phyloP scores from a whole-genome alignment of 2,888 invertebrate species.

The Plagiodera versicolora region DNA sequence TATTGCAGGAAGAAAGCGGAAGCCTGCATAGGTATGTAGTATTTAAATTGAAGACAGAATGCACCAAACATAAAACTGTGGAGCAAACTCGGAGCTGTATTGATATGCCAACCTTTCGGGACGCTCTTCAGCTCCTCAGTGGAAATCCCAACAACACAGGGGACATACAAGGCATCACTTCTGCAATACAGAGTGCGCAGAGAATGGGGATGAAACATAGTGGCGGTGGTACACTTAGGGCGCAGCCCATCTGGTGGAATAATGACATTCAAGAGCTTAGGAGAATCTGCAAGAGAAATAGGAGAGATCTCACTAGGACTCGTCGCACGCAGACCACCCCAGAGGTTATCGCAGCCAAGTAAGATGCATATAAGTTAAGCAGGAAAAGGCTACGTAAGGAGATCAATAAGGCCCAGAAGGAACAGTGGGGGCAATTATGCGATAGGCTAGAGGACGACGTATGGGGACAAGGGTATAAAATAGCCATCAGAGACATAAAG shows the following conservation, averaged over 20 bases:
- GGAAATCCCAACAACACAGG: no score
- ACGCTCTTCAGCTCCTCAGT: no score
- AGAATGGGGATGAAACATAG: not conserved
- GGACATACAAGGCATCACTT: no score
- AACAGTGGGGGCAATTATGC: not conserved
- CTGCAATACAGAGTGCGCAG: not conserved
- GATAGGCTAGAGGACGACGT: not conserved
- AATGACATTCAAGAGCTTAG: not conserved
- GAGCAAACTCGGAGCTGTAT: no score
- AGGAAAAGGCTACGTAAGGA: no score
- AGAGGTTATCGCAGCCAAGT: no score
- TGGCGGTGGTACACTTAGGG: not conserved
- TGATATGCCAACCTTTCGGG: no score
- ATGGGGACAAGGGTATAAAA: slow-evolving; percentile 8
- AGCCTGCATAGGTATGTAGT: not conserved
- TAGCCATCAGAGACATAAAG: not conserved
- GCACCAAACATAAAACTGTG: no score
- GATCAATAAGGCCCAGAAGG: slow-evolving; percentile 2
- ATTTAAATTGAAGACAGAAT: not conserved
- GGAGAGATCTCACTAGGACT: not conserved
- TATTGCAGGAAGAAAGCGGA: not conserved
- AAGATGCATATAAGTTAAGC: no score
- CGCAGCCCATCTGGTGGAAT: slow-evolving; percentile 1
- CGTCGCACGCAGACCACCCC: not conserved
- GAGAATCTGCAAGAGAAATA: not conserved